Percentiles rank a stretch among this genome's conserved stretches.
Conservation (phyloP, 2,888 invertebrate genomes). For the Brachyptera putata region DNA sequence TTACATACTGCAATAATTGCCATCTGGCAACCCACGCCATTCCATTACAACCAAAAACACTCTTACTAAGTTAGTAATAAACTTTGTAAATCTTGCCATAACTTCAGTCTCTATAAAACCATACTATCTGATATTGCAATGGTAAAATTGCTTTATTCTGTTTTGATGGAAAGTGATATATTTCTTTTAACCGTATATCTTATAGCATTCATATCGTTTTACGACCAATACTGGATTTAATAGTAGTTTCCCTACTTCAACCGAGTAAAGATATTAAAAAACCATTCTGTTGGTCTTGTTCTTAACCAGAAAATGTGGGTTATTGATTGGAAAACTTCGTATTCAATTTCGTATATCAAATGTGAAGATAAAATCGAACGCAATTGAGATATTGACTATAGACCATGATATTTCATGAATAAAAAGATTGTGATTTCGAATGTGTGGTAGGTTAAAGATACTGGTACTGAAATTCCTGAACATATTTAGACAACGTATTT, state of each 20-base stretch:
- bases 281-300: not conserved
- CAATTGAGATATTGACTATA: no score
- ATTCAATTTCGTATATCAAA: no score
- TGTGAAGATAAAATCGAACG: no score
- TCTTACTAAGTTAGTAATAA: not conserved
- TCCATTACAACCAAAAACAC: not conserved
- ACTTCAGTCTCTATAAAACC: not conserved
- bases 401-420: no score
- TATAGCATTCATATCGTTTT: not conserved
- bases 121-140: not conserved
- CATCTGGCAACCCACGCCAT: slow-evolving; percentile 9
- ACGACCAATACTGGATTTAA: not conserved
- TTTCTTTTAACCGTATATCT: not conserved
- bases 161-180: not conserved
- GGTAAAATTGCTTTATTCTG: not conserved
- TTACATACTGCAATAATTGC: slow-evolving; percentile 14
- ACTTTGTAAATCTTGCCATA: not conserved
- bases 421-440: no score
- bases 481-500: no score
- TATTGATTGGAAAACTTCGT: no score
- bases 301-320: no score
- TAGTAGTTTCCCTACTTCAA: not conserved
- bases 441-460: no score
- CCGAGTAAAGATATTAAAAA: not conserved
- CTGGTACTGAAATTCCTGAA: no score